These are phyloP conservation scores for Chaetodon auriga DNA, from an alignment of 2,113 vertebrate genomes.

Conservation along the genomic window DNA sequence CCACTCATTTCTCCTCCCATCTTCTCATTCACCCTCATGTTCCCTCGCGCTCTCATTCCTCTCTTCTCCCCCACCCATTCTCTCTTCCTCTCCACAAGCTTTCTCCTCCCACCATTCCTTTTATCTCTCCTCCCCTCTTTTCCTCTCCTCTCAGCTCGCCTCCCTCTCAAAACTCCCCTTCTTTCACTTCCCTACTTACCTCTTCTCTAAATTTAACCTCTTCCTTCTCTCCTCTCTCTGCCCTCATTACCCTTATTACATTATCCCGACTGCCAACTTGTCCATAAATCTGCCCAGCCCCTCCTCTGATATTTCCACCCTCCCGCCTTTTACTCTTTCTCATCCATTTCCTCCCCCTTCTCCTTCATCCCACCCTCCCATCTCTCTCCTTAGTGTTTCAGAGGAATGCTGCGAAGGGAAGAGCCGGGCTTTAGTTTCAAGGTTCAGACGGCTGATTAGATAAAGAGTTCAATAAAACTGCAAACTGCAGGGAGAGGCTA, in stretches of 20 bases:
- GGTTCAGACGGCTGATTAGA: constrained; percentile 78
- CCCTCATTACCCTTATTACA: constrained; percentile 46
- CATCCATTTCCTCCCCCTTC: background rate
- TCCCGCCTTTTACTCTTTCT: background rate
- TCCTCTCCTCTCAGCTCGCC: background rate
- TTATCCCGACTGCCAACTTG: constrained; percentile 26
- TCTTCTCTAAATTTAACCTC: constrained; percentile 25
- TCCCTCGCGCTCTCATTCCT: background rate
- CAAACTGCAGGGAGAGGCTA: constrained; percentile 58
- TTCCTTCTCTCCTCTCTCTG: constrained; percentile 19
- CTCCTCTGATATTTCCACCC: constrained; percentile 25
- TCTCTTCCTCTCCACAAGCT: background rate
- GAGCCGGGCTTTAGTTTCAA: constrained; percentile 75
- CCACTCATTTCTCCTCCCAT: background rate
- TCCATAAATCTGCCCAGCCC: constrained; percentile 25
- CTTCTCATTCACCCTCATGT: background rate
- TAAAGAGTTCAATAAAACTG: constrained; percentile 76
- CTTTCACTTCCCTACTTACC: constrained; percentile 1
- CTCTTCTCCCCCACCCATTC: background rate
- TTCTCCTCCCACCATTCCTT: constrained; percentile 5
- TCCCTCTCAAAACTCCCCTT: background rate
- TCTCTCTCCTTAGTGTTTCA: constrained; percentile 28
- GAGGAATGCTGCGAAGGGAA: constrained; percentile 56
- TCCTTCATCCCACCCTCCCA: constrained; percentile 2
- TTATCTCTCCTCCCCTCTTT: constrained; percentile 9